Base-by-base conservation (phyloP, 1,140 invertebrate species). In the Platyura marginata region DNA sequence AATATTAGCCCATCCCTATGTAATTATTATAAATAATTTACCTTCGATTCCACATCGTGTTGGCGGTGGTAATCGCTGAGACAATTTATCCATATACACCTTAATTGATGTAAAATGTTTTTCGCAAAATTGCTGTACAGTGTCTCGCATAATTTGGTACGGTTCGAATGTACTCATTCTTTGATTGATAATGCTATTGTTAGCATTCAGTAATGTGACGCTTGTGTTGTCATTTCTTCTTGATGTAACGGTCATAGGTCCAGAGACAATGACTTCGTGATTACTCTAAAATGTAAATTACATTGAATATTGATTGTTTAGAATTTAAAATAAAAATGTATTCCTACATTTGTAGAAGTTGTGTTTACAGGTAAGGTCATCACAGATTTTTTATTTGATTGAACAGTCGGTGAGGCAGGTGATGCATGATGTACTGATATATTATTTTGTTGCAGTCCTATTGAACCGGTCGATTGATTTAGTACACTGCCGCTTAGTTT, bases 71-170 rank as follows among this genome's bases (percentile, higher is more conserved):
- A 93, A 71, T 50, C 77, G 71, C 20, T 82, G 67, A 29, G 78
- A 84, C 1, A 92, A 74, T 56, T 85, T 85, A 45, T 83, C 78
- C 81, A 93, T 90, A 53, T 89, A 93, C 6, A 71, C 68, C 59
- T 88, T 88, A 36, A 93, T 91, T 60, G 88, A 91, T 50, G 85
- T 77, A 44, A 91, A 66, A 63, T 93, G 87, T 63, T 92, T 92
- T 58, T 92, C 86, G 67, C 87, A 92, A 63, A 93, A 93, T 62
- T 91, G 84, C 56, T 91, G 85, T 15, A 92, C 81, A 2, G 87
- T 87, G 60, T 92, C 89, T 21, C 81, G 58, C 81, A 86, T 86
- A 1, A 69, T 57, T 40, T 77, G 81, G 59, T 81, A 87, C 9
- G 83, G 83, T 57, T 88, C 82, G 62, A 87, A 87, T 21, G 85